A percentile compares a stretch with the other conserved stretches of the same genome.
These are phyloP conservation scores for Leptobrachium ailaonicum DNA, from an alignment of 2,113 vertebrate species.

Conservation along the genomic window DNA sequence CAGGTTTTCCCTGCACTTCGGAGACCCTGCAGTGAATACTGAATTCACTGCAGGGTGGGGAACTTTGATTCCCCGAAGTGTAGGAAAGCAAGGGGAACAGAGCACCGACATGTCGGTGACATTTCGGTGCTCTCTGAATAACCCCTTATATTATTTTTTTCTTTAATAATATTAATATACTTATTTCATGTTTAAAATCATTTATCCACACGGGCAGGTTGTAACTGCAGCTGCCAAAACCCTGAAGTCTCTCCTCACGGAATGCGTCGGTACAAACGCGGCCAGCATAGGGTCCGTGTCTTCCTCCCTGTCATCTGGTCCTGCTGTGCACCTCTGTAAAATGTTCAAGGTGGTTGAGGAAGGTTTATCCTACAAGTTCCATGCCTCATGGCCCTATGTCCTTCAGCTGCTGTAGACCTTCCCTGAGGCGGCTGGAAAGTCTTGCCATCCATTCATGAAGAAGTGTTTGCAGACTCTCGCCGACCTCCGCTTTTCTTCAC, in stretches of 20 bases:
- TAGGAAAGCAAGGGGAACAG: too few species aligned
- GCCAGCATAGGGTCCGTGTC: conserved; percentile 70
- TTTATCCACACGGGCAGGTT: conserved; percentile 76
- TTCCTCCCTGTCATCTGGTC: conserved; percentile 69
- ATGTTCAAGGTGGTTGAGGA: conserved; percentile 90
- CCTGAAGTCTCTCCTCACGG: conserved; percentile 82
- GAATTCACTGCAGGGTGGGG: too few species aligned
- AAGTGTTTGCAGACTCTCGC: conserved; percentile 92
- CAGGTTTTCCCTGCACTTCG: too few species aligned
- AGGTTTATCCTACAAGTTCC: conserved; percentile 90
- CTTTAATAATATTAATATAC: too few species aligned
- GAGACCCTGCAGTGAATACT: too few species aligned
- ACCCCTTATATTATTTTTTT: too few species aligned
- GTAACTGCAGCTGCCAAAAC: conserved; percentile 72
- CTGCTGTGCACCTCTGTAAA: conserved; percentile 77
- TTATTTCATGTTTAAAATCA: too few species aligned
- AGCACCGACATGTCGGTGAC: too few species aligned
- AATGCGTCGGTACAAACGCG: conserved; percentile 79
- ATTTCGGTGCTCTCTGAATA: too few species aligned
- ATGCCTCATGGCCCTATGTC: conserved; percentile 83
- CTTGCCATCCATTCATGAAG: conserved; percentile 82
- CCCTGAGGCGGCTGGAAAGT: conserved; percentile 80
- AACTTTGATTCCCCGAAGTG: too few species aligned
- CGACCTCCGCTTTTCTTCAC: conserved; percentile 85
- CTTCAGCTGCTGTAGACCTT: conserved; percentile 82